These are phyloP conservation scores for Nautilus pompilius DNA, from an alignment of 1,140 invertebrate species.

Conservation along the genomic window DNA sequence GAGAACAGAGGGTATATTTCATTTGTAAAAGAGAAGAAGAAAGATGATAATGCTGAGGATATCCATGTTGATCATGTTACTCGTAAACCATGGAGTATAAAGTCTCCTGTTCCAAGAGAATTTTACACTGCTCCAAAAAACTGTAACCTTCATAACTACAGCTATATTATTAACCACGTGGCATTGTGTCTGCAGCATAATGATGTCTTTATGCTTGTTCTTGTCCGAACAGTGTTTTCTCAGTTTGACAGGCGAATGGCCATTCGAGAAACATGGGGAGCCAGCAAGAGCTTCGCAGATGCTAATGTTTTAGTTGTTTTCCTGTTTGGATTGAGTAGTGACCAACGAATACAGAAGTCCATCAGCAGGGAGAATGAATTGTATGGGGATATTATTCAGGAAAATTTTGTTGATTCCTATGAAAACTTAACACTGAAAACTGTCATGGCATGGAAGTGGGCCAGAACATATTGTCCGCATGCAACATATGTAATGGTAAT, in stretches of 20 bases:
- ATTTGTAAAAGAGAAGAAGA: too few relatives aligned
- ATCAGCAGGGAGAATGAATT: constrained; percentile 62
- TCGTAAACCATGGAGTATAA: not conserved
- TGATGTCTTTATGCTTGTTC: constrained; percentile 11
- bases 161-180: constrained; percentile 9
- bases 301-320: constrained; percentile 57
- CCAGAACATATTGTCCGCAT: constrained; percentile 62
- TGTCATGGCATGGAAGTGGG: constrained; percentile 80
- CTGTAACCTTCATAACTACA: not conserved
- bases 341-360: constrained; percentile 47
- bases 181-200: constrained; percentile 10
- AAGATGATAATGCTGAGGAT: too few relatives aligned
- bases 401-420: constrained; percentile 68
- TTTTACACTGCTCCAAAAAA: not conserved
- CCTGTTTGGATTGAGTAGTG: constrained; percentile 63
- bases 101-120: not conserved
- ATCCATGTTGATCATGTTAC: too few relatives aligned
- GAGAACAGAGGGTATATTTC: too few relatives aligned
- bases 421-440: constrained; percentile 81
- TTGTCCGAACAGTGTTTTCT: constrained; percentile 13
- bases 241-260: constrained; percentile 14
- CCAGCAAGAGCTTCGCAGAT: constrained; percentile 4
- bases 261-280: constrained; percentile 35
- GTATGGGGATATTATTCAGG: constrained; percentile 72
- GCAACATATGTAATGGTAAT: constrained; percentile 75